Evolutionary conservation across 1,140 invertebrate genomes (phyloP).

Genomic region (Drosophila chauvacae): DNA sequence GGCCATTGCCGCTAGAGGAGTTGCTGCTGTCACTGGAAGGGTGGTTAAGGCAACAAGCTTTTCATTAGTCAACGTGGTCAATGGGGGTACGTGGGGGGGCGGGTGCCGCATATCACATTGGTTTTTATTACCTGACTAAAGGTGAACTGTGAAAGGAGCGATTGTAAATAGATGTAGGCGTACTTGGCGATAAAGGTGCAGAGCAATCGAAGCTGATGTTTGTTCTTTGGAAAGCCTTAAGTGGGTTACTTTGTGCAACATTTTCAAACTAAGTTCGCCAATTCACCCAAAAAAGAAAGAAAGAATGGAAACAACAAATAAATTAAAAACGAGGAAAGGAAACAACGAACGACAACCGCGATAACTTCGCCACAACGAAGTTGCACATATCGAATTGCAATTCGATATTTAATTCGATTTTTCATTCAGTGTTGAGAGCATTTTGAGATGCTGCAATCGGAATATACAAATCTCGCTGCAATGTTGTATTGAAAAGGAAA

Average conservation of each 20-base stretch:
- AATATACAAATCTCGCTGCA: slow-evolving; percentile 9
- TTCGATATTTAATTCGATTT: background rate
- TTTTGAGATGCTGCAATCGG: background rate
- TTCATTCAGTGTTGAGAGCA: background rate
- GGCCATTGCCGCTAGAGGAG: slow-evolving; percentile 76
- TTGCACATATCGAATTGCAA: slow-evolving; percentile 29
- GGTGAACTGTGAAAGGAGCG: slow-evolving; percentile 84
- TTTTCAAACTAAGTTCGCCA: slow-evolving; percentile 84
- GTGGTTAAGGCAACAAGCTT: background rate
- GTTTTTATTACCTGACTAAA: slow-evolving; percentile 79
- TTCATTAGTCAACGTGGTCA: background rate
- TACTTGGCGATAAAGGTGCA: slow-evolving; percentile 86
- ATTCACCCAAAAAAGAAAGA: slow-evolving; percentile 75
- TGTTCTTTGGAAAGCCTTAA: slow-evolving; percentile 85
- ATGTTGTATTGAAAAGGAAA: slow-evolving; percentile 2
- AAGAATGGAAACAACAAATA: slow-evolving; percentile 55
- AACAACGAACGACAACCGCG: slow-evolving; percentile 27
- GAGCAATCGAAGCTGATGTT: slow-evolving; percentile 85
- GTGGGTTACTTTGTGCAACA: slow-evolving; percentile 85
- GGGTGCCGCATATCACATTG: slow-evolving; percentile 45
- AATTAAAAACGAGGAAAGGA: slow-evolving; percentile 53
- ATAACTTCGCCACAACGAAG: slow-evolving; percentile 34
- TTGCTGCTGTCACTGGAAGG: slow-evolving; percentile 79
- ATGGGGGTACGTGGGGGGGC: background rate
- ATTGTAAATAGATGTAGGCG: slow-evolving; percentile 85